Base-by-base conservation (phyloP, 2,113 vertebrate genomes). In the Menura novaehollandiae region DNA sequence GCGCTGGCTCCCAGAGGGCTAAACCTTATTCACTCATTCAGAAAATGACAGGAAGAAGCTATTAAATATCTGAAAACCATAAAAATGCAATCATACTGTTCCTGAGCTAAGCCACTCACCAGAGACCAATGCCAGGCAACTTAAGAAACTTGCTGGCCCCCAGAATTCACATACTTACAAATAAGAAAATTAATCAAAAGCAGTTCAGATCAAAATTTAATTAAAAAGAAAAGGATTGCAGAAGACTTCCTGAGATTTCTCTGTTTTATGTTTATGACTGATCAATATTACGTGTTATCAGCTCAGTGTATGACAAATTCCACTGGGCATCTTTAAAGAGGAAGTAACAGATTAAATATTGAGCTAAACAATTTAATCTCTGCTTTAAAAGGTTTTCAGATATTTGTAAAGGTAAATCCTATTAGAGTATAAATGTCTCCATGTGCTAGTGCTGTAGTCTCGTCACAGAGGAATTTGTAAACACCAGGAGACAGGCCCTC, bases 31-130 rank as follows among this genome's bases (percentile, higher is more conserved):
- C 98, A 98, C 97, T 98, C 98, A 98, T 98, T 98, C 98, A 98
- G 98, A 98, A 99, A 98, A 99, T 98, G 98, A 98, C 98, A 98
- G 98, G 98, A 98, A 98, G 98, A 98, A 98, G 98, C 98, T 98
- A 98, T 98, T 98, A 98, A 98, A 98, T 98, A 98, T 98, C 98
- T 98, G 98, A 98, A 98, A 98, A 98, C 98, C 98, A 97, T 98
- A 98, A 98, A 98, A 98, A 98, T 84, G 97, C 97, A 98, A 98
- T 98, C 98, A 98, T 96, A 97, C 97, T 93, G 96, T 97, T 98
- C 98, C 97, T 97, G 97, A 98, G 97, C 98, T 93, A 76, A 98
- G 98, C 96, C 96, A 64, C 94, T 95, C 98, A 98, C 98, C 89
- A 97, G 98, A 98, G 98, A 98, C 98, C 94, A 77, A 97, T 96